phyloP scores from a whole-genome alignment of 1,140 invertebrate species.

The Neodiprion pinetum region DNA sequence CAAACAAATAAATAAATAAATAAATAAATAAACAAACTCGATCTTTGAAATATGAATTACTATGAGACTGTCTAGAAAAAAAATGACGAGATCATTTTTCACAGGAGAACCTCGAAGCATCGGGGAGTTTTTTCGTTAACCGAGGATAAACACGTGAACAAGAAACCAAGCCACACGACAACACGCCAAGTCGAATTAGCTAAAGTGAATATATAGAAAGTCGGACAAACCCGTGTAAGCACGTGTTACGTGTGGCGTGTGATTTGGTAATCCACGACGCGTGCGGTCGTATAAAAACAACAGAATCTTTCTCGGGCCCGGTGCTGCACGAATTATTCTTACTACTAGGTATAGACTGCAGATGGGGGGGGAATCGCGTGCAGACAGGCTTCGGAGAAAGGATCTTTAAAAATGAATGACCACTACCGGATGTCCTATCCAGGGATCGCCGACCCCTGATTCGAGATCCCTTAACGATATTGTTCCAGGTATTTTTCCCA shows the following conservation, averaged over 20 bases:
- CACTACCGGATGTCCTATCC: not conserved
- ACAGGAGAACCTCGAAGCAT: too few relatives aligned
- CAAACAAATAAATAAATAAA: too few relatives aligned
- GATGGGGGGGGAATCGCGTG: not conserved
- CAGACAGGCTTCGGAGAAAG: constrained; percentile 1
- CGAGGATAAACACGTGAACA: too few relatives aligned
- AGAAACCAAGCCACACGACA: not conserved
- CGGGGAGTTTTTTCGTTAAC: too few relatives aligned
- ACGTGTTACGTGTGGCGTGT: constrained; percentile 4
- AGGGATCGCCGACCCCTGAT: not conserved
- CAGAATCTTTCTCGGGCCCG: not conserved
- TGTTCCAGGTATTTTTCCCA: too few relatives aligned
- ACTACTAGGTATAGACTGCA: not conserved
- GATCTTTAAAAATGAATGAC: not conserved
- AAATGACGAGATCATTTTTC: too few relatives aligned
- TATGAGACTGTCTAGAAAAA: too few relatives aligned
- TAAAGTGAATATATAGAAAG: not conserved
- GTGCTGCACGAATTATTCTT: not conserved
- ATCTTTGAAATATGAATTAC: too few relatives aligned
- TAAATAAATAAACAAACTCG: too few relatives aligned
- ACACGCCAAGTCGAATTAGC: not conserved
- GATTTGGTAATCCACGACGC: not conserved
- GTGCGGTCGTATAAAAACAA: not conserved
- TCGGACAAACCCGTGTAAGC: not conserved
- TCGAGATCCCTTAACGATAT: not conserved